Conservation (phyloP, 2,113 vertebrate species). For the Pachypanchax playfairii region DNA sequence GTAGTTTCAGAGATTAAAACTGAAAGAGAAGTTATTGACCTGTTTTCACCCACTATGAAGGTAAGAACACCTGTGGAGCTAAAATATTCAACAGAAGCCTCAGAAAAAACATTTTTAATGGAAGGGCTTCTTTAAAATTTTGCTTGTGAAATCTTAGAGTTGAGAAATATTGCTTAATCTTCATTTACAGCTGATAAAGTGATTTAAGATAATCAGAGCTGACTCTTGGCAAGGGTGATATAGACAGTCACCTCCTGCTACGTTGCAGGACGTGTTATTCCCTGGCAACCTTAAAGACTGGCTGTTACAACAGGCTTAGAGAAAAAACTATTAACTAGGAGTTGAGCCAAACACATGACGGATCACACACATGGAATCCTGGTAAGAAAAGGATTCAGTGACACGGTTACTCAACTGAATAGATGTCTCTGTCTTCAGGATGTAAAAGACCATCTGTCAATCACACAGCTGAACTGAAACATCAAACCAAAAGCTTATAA, state of each 20-base stretch:
- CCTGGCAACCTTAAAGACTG: conserved; percentile 3
- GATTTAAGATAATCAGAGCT: too few species aligned
- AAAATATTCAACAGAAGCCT: too few species aligned
- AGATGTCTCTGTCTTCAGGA: background rate
- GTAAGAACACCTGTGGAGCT: too few species aligned
- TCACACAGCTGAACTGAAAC: conserved; percentile 6
- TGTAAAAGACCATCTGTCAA: conserved; percentile 13
- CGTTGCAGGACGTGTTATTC: conserved; percentile 4
- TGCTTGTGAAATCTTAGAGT: too few species aligned
- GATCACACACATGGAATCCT: conserved; percentile 50
- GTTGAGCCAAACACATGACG: conserved; percentile 59
- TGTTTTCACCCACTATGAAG: too few species aligned
- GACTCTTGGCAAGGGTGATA: background rate
- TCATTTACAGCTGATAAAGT: too few species aligned
- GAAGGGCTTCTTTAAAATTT: too few species aligned
- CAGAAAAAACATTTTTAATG: too few species aligned
- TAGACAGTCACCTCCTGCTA: conserved; percentile 5
- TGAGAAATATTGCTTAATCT: too few species aligned
- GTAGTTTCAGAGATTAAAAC: too few species aligned
- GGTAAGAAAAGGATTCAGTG: conserved; percentile 25
- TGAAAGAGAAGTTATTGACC: too few species aligned
- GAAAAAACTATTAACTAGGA: conserved; percentile 49
- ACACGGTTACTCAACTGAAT: conserved; percentile 38
- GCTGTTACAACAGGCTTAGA: conserved; percentile 50
- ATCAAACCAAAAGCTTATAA: background rate